A percentile compares a stretch with the other conserved stretches of the same genome.
Evolutionary conservation across 2,797 vertebrate genomes (phyloP).

Genomic region (Gymnothorax javanicus): DNA sequence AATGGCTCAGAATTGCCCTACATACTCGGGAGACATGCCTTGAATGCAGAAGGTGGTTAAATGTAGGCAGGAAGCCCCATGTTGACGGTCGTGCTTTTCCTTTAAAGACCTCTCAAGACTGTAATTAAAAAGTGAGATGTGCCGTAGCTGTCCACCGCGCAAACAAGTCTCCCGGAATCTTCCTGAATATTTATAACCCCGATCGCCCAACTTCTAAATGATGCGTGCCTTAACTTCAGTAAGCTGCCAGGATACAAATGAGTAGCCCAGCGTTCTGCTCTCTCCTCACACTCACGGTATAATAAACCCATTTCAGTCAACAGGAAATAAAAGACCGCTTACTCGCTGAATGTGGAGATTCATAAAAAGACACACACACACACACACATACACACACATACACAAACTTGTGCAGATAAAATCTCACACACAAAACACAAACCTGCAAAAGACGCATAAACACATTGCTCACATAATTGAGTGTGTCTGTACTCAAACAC

Average conservation of each 20-base stretch:
- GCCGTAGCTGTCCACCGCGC: slow-evolving; percentile 51
- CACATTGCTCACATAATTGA: neutral
- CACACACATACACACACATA: slow-evolving; percentile 12
- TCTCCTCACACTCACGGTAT: slow-evolving; percentile 57
- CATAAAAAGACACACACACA: slow-evolving; percentile 50
- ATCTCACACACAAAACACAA: slow-evolving; percentile 30
- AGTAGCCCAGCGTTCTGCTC: slow-evolving; percentile 56
- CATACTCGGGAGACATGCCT: neutral
- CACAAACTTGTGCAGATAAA: neutral
- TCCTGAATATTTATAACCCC: slow-evolving; percentile 50
- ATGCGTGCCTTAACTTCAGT: slow-evolving; percentile 59
- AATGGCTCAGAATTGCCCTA: neutral
- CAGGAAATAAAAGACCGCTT: slow-evolving; percentile 59
- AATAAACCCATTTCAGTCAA: slow-evolving; percentile 60
- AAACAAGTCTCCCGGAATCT: slow-evolving; percentile 39
- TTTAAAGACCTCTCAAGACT: slow-evolving; percentile 23
- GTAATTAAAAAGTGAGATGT: slow-evolving; percentile 43
- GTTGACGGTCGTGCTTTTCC: slow-evolving; percentile 19
- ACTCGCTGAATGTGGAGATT: slow-evolving; percentile 58
- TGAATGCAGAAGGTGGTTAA: slow-evolving; percentile 1
- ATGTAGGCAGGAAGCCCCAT: slow-evolving; percentile 24
- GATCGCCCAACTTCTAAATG: slow-evolving; percentile 59
- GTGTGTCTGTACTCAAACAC: slow-evolving; percentile 10
- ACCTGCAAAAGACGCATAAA: neutral
- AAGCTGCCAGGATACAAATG: slow-evolving; percentile 60